Evolutionary conservation across 2,797 vertebrate species (phyloP).

Genomic region (Anolis apletophallus): DNA sequence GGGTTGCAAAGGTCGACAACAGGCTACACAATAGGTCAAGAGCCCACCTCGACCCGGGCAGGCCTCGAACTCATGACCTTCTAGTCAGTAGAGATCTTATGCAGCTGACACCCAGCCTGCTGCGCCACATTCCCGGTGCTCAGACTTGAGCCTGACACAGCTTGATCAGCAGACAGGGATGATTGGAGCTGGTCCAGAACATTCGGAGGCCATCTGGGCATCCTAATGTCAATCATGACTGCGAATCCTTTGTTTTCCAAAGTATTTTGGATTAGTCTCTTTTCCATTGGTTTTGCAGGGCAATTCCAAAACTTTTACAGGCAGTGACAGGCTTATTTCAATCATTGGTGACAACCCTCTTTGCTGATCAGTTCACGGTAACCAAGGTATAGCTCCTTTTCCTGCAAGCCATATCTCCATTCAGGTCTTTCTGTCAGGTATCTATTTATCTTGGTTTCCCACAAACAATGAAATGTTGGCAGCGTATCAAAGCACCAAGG

Average conservation of each 20-base stretch:
- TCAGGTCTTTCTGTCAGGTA: constrained; percentile 8
- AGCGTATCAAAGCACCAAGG: constrained; percentile 37
- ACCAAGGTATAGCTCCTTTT: constrained; percentile 23
- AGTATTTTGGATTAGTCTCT: background rate
- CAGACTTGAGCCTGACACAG: too few relatives aligned
- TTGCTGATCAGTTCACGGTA: background rate
- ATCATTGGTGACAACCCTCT: too few relatives aligned
- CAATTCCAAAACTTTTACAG: background rate
- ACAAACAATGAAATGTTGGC: constrained; percentile 26
- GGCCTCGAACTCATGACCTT: too few relatives aligned
- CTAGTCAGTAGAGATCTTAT: too few relatives aligned
- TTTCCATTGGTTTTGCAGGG: background rate
- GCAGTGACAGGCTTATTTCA: background rate
- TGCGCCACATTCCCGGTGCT: too few relatives aligned
- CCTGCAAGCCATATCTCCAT: constrained; percentile 19
- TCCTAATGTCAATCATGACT: background rate
- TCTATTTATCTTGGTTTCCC: constrained; percentile 17
- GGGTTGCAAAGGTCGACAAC: too few relatives aligned
- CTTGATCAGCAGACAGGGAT: too few relatives aligned
- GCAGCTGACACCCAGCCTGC: too few relatives aligned
- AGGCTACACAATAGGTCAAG: too few relatives aligned
- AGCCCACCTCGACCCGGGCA: too few relatives aligned
- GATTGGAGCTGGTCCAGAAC: too few relatives aligned
- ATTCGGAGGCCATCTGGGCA: too few relatives aligned
- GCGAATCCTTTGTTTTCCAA: background rate